Evolutionary conservation across 2,113 vertebrate species (phyloP).

Genomic region (Pseudorhombus dupliciocellatus): DNA sequence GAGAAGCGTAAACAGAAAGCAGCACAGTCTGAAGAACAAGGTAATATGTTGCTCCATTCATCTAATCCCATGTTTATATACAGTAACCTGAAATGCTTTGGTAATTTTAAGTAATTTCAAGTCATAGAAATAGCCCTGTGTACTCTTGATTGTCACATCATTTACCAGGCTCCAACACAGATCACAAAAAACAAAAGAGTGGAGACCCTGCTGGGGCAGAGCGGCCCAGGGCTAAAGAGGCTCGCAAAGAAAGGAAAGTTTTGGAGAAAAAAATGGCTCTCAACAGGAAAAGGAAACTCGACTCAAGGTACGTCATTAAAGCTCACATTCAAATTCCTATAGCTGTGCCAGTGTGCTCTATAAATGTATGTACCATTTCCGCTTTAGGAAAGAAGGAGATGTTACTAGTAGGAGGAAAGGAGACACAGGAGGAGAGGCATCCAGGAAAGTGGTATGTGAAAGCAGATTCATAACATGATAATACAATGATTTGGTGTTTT

Average conservation of each 20-base stretch:
- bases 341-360: background rate
- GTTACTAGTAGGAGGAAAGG: conserved; percentile 82
- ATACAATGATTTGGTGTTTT: background rate
- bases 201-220: conserved; percentile 45
- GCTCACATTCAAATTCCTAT: background rate
- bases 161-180: conserved; percentile 41
- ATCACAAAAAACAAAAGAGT: conserved; percentile 62
- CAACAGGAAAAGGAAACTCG: conserved; percentile 91
- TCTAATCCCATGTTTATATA: background rate
- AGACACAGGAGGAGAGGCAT: conserved; percentile 84
- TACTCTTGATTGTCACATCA: too few species aligned
- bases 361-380: conserved; percentile 7
- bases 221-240: conserved; percentile 89
- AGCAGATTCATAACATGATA: background rate
- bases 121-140: too few species aligned
- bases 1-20: conserved; percentile 95
- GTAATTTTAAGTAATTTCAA: too few species aligned
- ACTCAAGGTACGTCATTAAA: conserved; percentile 84
- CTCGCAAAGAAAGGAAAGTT: conserved; percentile 94
- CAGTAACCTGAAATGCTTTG: too few species aligned
- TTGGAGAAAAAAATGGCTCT: conserved; percentile 98
- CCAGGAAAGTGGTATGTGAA: conserved; percentile 83
- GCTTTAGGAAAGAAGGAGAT: conserved; percentile 77
- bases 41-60: conserved; percentile 37
- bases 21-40: conserved; percentile 79